Conservation (phyloP, 2,113 vertebrate genomes). For the Corythornis madagascariensis region DNA sequence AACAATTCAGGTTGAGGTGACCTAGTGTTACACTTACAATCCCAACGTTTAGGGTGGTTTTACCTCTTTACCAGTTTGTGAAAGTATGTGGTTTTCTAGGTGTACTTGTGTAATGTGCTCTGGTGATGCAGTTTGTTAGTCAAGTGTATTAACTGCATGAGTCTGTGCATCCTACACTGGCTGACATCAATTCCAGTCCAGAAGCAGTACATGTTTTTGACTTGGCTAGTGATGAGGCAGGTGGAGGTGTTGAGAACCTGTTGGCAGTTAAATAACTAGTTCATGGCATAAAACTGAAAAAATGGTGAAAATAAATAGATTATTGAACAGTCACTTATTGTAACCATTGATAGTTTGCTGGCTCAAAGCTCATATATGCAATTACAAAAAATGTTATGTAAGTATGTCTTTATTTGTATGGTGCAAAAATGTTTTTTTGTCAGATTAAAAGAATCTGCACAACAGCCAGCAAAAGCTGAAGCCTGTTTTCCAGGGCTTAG, state of each 20-base stretch:
- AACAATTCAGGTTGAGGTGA: not conserved
- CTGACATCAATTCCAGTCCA: not conserved
- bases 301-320: not conserved
- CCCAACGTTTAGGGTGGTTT: not conserved
- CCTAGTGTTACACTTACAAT: not conserved
- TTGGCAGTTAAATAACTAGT: not conserved
- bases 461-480: not conserved
- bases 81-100: not conserved
- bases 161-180: not conserved
- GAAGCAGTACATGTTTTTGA: not conserved
- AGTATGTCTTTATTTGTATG: not conserved
- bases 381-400: not conserved
- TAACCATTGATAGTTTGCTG: not conserved
- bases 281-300: not conserved
- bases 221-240: not conserved
- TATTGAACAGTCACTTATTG: not conserved
- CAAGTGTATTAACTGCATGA: not conserved
- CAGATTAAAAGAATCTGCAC: not conserved
- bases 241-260: not conserved
- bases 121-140: not conserved
- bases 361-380: not conserved
- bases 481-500: not conserved
- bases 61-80: rapidly evolving
- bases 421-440: not conserved
- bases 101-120: not conserved